These are phyloP conservation scores for Paratrypauchen microcephalus DNA, from an alignment of 2,797 vertebrate species.

Conservation along the genomic window DNA sequence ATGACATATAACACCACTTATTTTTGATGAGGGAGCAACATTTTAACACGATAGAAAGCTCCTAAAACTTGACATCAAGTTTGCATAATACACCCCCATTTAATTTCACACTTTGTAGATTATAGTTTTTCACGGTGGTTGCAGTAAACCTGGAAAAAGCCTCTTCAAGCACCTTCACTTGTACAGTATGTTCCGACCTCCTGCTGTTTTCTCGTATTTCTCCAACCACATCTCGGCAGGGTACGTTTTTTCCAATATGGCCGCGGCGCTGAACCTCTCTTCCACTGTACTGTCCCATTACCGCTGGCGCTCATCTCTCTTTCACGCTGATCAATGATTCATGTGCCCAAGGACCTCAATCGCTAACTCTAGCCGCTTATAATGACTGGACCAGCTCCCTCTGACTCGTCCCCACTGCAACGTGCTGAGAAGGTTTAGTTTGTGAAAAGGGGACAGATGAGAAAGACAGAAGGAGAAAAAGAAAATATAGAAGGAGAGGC, in stretches of 20 bases:
- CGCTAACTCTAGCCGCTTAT: constrained; percentile 63
- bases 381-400: constrained; percentile 64
- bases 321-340: constrained; percentile 77
- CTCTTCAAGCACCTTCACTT: constrained; percentile 44
- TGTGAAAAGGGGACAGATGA: constrained; percentile 28
- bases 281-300: constrained; percentile 65
- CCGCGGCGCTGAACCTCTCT: constrained; percentile 51
- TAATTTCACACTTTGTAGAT: constrained; percentile 24
- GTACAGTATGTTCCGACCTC: constrained; percentile 25
- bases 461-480: constrained; percentile 35
- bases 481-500: background rate
- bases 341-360: constrained; percentile 55
- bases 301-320: constrained; percentile 72
- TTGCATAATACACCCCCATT: too few relatives aligned
- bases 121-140: constrained; percentile 30
- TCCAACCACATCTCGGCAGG: constrained; percentile 49
- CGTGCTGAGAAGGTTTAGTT: constrained; percentile 4
- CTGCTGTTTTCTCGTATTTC: constrained; percentile 38
- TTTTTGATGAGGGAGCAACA: too few relatives aligned
- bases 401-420: constrained; percentile 33
- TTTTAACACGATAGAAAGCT: too few relatives aligned
- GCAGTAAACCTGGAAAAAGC: constrained; percentile 30
- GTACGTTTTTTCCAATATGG: constrained; percentile 42
- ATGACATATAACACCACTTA: too few relatives aligned
- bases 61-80: too few relatives aligned